Conservation (phyloP, 2,888 invertebrate species). For the Zele albiditarsus region DNA sequence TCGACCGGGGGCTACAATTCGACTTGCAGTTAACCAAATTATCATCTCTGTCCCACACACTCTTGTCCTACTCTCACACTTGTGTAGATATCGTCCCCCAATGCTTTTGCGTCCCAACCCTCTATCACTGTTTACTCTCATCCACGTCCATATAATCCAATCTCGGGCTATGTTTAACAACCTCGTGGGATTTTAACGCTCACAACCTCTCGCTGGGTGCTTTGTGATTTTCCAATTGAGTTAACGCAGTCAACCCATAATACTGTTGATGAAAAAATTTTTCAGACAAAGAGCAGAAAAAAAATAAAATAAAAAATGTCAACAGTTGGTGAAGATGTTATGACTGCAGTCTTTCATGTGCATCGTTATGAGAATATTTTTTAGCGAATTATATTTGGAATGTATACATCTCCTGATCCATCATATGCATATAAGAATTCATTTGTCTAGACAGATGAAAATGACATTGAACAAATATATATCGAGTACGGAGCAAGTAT, state of each 20-base stretch:
- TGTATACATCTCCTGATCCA: too few relatives aligned
- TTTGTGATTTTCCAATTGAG: slow-evolving; percentile 64
- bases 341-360: not conserved
- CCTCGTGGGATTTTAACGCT: slow-evolving; percentile 61
- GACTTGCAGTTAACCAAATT: slow-evolving; percentile 63
- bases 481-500: too few relatives aligned
- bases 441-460: too few relatives aligned
- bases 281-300: slow-evolving; percentile 31
- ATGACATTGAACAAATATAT: too few relatives aligned
- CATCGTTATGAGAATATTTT: too few relatives aligned
- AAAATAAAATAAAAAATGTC: slow-evolving; percentile 38
- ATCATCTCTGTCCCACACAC: slow-evolving; percentile 47
- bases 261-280: slow-evolving; percentile 45
- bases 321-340: slow-evolving; percentile 46
- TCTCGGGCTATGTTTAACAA: slow-evolving; percentile 58
- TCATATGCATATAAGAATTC: too few relatives aligned
- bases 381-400: too few relatives aligned
- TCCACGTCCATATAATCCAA: slow-evolving; percentile 32
- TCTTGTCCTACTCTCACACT: slow-evolving; percentile 22
- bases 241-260: slow-evolving; percentile 51
- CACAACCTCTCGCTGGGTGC: slow-evolving; percentile 48
- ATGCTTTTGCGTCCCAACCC: slow-evolving; percentile 8
- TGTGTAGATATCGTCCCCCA: slow-evolving; percentile 12
- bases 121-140: slow-evolving; percentile 41
- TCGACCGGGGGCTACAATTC: slow-evolving; percentile 53